Evolutionary conservation across 2,797 vertebrate species (phyloP), one percentile per base, ranked within the genome.

Genomic region (Chelon labrosus): DNA sequence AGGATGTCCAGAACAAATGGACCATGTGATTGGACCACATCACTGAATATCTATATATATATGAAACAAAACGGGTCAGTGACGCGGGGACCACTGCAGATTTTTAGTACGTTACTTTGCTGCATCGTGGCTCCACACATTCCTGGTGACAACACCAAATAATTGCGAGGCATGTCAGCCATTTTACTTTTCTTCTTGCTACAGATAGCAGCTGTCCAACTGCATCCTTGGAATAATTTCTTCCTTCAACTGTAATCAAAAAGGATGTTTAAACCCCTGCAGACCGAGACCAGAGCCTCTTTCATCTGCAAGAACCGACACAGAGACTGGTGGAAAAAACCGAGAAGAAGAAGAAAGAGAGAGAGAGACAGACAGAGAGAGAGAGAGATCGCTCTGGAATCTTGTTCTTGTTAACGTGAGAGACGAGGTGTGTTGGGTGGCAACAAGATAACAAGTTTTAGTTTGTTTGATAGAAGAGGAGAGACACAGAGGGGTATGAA

Each of bases 231-330:
- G 19, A 77, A 72, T 82, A 35, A 63, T 67, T 82, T 70, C 59
- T 56, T 73, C 57, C 73, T 69, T 71, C 57, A 88, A 75, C 63
- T 10, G 4, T 25, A 90, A 83, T 82, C 70, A 76, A 74, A 80
- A 79, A 73, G 52, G 60, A 75, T 37, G 44, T 83, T 87, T 70
- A 86, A 88, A 73, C 83, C 83, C 84, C 85, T 66, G 70, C 76
- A 84, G 86, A 87, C 64, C 79, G 58, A 87, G 62, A 84, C 63
- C 70, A 66, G 70, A 82, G 70, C 47, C 57, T 50, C 20, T 87
- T 86, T 92, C 74, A 86, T 89, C 83, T 80, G 70, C 46, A 2
- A 61, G 42, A 71, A 82, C 74, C 83, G 82, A 89, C 35, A 60
- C 69, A 73, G 71, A 70, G 72, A 50, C 31, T 25, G 52, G 75